These are phyloP conservation scores for Peromyscus melanophrys DNA, from an alignment of 2,797 vertebrate species.

Conservation along the genomic window DNA sequence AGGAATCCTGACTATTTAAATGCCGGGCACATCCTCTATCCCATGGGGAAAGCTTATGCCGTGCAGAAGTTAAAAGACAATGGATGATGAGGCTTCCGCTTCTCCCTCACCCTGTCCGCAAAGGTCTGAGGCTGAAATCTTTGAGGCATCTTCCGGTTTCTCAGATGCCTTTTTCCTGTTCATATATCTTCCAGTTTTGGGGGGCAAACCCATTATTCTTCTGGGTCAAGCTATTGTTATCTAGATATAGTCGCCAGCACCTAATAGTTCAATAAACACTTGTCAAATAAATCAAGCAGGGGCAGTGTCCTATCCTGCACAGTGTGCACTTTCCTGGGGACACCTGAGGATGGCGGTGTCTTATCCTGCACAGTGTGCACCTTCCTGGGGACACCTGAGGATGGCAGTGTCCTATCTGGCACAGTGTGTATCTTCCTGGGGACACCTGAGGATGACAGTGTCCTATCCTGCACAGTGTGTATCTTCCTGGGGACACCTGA, in stretches of 20 bases:
- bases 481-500: background rate
- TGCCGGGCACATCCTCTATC: background rate
- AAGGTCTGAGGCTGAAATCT: background rate
- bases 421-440: background rate
- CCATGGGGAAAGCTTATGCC: background rate
- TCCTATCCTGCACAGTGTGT: background rate
- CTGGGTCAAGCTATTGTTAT: background rate
- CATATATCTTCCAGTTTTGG: background rate
- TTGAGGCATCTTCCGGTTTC: background rate
- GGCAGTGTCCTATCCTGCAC: background rate
- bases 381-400: background rate
- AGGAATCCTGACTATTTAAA: background rate
- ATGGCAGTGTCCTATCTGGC: background rate
- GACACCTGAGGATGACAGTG: background rate
- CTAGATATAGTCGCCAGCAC: background rate
- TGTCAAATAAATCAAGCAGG: conserved; percentile 13
- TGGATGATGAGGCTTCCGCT: background rate
- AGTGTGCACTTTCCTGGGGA: too few relatives aligned
- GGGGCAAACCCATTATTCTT: conserved; percentile 24
- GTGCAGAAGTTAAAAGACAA: background rate
- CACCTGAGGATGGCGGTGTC: too few relatives aligned
- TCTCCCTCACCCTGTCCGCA: background rate
- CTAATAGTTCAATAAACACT: conserved; percentile 2
- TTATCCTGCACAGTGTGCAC: background rate
- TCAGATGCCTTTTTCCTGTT: background rate